These are phyloP conservation scores for Gonatopus flavifemur DNA, from an alignment of 1,140 invertebrate genomes.

Conservation along the genomic window DNA sequence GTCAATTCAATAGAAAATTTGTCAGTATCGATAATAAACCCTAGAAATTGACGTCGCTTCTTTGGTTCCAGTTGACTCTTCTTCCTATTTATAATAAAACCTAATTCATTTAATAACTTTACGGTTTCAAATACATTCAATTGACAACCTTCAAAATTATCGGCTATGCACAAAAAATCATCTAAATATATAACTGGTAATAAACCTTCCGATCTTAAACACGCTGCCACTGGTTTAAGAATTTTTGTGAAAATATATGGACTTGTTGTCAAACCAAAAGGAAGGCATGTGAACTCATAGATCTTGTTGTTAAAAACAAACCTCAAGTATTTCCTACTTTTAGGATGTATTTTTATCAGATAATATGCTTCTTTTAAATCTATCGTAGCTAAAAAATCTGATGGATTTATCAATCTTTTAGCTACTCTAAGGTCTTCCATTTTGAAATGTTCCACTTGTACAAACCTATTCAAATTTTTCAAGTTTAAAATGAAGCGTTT, in stretches of 20 bases:
- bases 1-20: neutral
- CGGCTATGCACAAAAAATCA: neutral
- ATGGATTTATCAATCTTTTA: constrained; percentile 1
- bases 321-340: constrained; percentile 19
- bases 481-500: constrained; percentile 31
- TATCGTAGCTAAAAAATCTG: constrained; percentile 18
- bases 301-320: constrained; percentile 17
- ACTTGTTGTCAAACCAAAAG: constrained; percentile 20
- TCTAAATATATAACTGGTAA: constrained; percentile 5
- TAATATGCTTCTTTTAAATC: constrained; percentile 9
- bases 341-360: constrained; percentile 3
- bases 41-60: constrained; percentile 4
- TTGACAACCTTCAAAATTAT: neutral
- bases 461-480: constrained; percentile 28
- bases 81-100: constrained; percentile 8
- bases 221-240: constrained; percentile 29
- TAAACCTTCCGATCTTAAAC: no score
- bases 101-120: constrained; percentile 5
- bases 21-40: neutral
- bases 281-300: constrained; percentile 27
- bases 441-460: constrained; percentile 38
- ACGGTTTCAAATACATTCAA: neutral
- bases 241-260: constrained; percentile 31
- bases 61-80: neutral
- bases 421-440: constrained; percentile 24